Evolutionary conservation across 1,140 invertebrate genomes (phyloP).

Genomic region (Drosophila athabasca): DNA sequence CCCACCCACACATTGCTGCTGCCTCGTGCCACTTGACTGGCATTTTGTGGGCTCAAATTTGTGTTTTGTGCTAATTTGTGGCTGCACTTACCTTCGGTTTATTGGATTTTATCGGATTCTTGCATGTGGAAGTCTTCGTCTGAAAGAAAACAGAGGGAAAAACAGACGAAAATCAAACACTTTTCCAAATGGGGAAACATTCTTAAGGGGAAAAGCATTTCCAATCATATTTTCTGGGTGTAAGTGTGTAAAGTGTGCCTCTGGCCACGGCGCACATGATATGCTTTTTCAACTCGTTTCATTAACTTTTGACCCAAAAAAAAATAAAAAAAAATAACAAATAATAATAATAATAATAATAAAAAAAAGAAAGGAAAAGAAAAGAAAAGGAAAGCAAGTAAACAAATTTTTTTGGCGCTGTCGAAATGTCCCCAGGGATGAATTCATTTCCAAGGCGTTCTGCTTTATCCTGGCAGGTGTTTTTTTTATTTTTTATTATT

Average conservation of each 20-base stretch:
- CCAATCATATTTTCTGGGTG: slow-evolving; percentile 44
- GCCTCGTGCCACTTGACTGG: background rate
- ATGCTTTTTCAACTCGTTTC: slow-evolving; percentile 13
- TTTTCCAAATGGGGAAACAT: slow-evolving; percentile 5
- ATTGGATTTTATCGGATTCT: slow-evolving; percentile 1
- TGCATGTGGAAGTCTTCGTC: background rate
- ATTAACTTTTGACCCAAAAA: slow-evolving; percentile 33
- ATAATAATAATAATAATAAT: slow-evolving; percentile 5
- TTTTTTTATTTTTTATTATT: background rate
- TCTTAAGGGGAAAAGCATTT: background rate
- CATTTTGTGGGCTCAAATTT: slow-evolving; percentile 34
- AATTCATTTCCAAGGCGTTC: slow-evolving; percentile 55
- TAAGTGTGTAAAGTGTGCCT: too few relatives aligned
- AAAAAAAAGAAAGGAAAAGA: slow-evolving; percentile 5
- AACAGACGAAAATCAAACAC: slow-evolving; percentile 35
- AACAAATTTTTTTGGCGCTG: slow-evolving; percentile 46
- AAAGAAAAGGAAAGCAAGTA: slow-evolving; percentile 19
- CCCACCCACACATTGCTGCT: background rate
- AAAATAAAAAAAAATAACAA: slow-evolving; percentile 5
- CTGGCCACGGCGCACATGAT: background rate
- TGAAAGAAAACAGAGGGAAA: slow-evolving; percentile 30
- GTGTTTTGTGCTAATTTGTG: slow-evolving; percentile 51
- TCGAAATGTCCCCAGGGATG: slow-evolving; percentile 53
- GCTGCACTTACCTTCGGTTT: slow-evolving; percentile 25
- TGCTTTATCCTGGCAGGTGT: slow-evolving; percentile 41